Evolutionary conservation across 1,140 invertebrate species (phyloP).

Genomic region (Aleiodes sp.): DNA sequence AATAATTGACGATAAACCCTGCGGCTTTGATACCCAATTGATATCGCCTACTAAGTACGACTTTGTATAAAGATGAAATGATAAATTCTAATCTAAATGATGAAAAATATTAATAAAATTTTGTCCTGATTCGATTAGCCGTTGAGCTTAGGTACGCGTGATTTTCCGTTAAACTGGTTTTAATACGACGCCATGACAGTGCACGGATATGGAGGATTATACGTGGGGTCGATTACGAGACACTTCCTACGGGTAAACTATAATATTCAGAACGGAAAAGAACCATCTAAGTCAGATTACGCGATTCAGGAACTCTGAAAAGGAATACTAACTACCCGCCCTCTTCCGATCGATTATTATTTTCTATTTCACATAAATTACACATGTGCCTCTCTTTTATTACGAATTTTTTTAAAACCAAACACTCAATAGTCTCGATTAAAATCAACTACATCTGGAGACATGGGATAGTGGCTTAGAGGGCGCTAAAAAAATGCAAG

Average conservation of each 20-base stretch:
- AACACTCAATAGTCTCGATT: not conserved
- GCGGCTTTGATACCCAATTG: too few relatives aligned
- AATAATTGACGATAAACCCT: too few relatives aligned
- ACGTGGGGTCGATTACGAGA: not conserved
- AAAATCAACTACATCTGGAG: not conserved
- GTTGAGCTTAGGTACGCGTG: not conserved
- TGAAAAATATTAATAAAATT: too few relatives aligned
- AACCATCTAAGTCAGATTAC: conserved; percentile 25
- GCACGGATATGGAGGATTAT: not conserved
- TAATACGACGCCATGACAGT: not conserved
- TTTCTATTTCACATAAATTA: not conserved
- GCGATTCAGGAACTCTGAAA: conserved; percentile 28
- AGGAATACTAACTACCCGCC: conserved; percentile 9
- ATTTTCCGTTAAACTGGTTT: conserved; percentile 11
- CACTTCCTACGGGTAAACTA: not conserved
- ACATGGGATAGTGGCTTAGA: conserved; percentile 16
- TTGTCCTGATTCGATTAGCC: not conserved
- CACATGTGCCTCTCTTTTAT: not conserved
- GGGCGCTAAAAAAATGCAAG: conserved; percentile 31
- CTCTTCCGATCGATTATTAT: conserved; percentile 29
- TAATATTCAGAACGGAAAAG: conserved; percentile 13
- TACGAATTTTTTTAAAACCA: not conserved
- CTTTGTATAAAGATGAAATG: too few relatives aligned
- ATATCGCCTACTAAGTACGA: too few relatives aligned
- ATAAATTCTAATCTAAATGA: too few relatives aligned